A percentile compares a stretch with the other conserved stretches of the same genome.
phyloP scores from a whole-genome alignment of 2,113 vertebrate genomes.

The Condylura cristata region DNA sequence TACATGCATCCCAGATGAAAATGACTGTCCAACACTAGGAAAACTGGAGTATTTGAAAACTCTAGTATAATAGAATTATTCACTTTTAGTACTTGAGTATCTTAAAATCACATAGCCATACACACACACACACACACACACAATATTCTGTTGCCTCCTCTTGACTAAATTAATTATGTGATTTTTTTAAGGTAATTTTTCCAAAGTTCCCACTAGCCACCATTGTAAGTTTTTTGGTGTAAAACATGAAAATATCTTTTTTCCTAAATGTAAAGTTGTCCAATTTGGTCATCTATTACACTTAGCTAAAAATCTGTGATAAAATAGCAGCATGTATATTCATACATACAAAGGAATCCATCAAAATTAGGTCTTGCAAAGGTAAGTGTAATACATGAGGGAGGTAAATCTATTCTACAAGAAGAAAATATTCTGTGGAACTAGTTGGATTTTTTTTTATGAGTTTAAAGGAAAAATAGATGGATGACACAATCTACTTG shows the following conservation, averaged over 20 bases:
- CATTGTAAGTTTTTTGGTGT: background rate
- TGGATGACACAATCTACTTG: slow-evolving; percentile 1
- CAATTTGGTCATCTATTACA: background rate
- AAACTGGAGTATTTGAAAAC: background rate
- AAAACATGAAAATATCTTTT: background rate
- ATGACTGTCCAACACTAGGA: background rate
- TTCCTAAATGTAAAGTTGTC: background rate
- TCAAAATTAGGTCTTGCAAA: slow-evolving; percentile 53
- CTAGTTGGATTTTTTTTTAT: background rate
- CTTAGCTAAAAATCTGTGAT: background rate
- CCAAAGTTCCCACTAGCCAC: background rate
- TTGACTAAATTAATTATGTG: background rate
- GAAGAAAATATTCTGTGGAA: background rate
- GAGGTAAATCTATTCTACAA: background rate
- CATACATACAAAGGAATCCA: slow-evolving; percentile 31
- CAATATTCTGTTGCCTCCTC: background rate
- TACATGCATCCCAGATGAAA: background rate
- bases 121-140: background rate
- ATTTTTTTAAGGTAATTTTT: background rate
- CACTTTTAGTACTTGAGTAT: background rate
- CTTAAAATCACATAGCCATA: background rate
- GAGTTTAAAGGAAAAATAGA: background rate
- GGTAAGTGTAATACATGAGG: background rate
- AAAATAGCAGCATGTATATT: background rate
- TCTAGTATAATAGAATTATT: background rate